Base-by-base conservation (phyloP, 2,113 vertebrate species). In the Catagonus wagneri region DNA sequence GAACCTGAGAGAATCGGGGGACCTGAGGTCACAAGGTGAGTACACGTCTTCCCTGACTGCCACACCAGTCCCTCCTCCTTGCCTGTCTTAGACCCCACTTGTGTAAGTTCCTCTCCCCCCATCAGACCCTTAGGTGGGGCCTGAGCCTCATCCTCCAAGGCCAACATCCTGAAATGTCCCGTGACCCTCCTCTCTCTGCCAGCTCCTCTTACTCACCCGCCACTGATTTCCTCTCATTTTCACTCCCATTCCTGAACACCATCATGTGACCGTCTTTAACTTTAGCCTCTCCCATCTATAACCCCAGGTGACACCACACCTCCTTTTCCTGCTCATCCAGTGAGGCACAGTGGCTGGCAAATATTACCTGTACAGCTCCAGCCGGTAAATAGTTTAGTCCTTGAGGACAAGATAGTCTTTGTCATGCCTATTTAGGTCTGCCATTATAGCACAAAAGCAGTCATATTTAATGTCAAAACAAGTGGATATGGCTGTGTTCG, bases 1-100 rank as follows among this genome's bases (percentile, higher is more conserved):
- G 99, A 99, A 99, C 98, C 99, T 99, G 99, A 99, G 99, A 99
- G 99, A 99, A 99, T 99, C 99, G 98, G 99, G 99, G 98, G 99
- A 99, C 98, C 99, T 99, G 98, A 99, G 99, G 98, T 99, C 99
- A 99, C 99, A 99, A 99, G 99, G 99, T 99, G 84, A 98, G 99
- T 95, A 34, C n/a, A 0, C 1, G 25, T 44, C 52, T 44, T 4
- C 63, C 17, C 23, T 29, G 25, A 29, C 68, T 16, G 36, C 58
- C 1, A 14, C 34, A 20, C 19, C 1, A 36, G 27, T 22, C 29
- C 27, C 94, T 34, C 75, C 52, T 54, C 14, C 13, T 14, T 0
- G 0, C 9, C 17, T 23, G 15, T 32, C 52, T 66, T 34, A 72
- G 44, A 89, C 8, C 74, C 65, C 63, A 1, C 61, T 27, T 1